Conservation (phyloP, 2,888 invertebrate genomes). For the Tachina grossa region DNA sequence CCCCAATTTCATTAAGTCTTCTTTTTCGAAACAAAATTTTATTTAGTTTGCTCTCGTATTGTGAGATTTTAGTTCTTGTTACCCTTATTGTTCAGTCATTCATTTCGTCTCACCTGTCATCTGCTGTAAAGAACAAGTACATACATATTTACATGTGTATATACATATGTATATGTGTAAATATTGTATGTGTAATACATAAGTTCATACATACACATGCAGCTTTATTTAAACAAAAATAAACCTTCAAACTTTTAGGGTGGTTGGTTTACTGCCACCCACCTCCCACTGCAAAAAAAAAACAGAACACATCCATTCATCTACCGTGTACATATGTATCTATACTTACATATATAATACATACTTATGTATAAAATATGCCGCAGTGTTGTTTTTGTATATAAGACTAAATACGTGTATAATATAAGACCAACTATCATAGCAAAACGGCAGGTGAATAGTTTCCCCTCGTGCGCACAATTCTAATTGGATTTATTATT, state of each 20-base stretch:
- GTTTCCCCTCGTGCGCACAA: conserved; percentile 72
- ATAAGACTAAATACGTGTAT: not conserved
- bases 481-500: conserved; percentile 79
- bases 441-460: conserved; percentile 70
- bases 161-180: not conserved
- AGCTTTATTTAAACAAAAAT: not conserved
- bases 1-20: conserved; percentile 59
- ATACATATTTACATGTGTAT: conserved; percentile 2
- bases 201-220: not conserved
- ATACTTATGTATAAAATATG: not conserved
- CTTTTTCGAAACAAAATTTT: conserved; percentile 17
- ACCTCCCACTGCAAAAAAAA: conserved; percentile 1
- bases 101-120: conserved; percentile 68
- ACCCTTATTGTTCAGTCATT: conserved; percentile 44
- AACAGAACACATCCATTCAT: conserved; percentile 46
- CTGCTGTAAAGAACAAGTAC: conserved; percentile 53
- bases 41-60: conserved; percentile 59
- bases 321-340: not conserved
- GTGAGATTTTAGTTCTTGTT: conserved; percentile 65
- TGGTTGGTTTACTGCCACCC: conserved; percentile 44
- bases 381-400: too few relatives aligned
- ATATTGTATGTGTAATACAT: not conserved
- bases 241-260: conserved; percentile 58
- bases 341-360: not conserved
- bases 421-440: not conserved